Conservation (phyloP, 92 coral and sea anemone genomes). For the Palythoa caribaeorum region DNA sequence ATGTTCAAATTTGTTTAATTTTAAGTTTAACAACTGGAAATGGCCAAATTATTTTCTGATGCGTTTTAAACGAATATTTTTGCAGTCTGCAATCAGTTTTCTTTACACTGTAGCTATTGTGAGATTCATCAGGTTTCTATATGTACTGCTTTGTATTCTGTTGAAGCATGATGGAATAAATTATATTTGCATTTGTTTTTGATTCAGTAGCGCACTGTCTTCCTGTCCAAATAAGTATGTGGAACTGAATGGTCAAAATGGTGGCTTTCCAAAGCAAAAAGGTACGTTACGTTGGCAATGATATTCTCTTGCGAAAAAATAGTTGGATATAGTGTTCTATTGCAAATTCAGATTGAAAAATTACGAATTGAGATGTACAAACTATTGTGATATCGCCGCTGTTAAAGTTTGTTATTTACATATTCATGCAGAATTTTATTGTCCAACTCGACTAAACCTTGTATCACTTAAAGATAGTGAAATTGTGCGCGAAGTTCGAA, state of each 20-base stretch:
- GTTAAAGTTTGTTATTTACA: background rate
- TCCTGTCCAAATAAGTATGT: no score
- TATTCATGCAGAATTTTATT: background rate
- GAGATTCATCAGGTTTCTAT: no score
- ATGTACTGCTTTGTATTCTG: no score
- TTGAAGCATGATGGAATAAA: background rate
- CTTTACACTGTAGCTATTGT: no score
- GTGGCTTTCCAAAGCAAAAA: background rate
- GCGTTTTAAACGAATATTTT: no score
- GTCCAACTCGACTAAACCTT: background rate
- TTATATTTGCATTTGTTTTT: background rate
- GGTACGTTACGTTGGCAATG: background rate
- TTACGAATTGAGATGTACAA: background rate
- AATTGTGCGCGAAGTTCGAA: no score
- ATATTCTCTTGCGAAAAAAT: background rate
- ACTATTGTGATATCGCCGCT: background rate
- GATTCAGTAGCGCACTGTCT: background rate
- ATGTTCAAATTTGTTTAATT: no score
- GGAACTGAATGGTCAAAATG: no score
- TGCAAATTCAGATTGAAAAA: constrained; percentile 7
- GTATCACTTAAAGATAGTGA: background rate
- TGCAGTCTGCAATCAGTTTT: no score
- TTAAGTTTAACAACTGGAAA: no score
- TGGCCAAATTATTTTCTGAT: no score
- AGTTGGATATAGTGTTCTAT: background rate